Evolutionary conservation across 2,888 invertebrate species (phyloP), one percentile per base, ranked within the genome.

Genomic region (Laspeyria flexula): DNA sequence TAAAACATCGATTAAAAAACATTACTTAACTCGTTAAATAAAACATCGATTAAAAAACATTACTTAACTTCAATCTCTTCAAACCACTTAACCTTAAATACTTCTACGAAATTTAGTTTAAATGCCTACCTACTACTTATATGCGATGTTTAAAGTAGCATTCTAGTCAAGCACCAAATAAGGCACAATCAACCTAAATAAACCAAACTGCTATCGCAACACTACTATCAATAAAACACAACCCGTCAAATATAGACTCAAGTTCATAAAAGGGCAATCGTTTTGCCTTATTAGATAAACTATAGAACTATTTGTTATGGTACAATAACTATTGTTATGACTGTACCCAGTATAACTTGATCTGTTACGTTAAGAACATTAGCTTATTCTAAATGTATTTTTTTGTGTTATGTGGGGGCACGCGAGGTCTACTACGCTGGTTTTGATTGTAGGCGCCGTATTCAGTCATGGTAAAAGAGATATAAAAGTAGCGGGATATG

Each of bases 231-330:
- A 65, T 65, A 49, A 52, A 18, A 47, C 25, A 57, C 59, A 59
- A 60, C 53, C 51, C 23, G 25, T 46, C 56, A 49, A 62, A 60
- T 57, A 60, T 57, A 47, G 62, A 40, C 12, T 11, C 40, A 30
- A 25, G 42, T 9, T 55, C 44, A 60, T 65, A 70, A 57, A 61
- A 55, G 48, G 41, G 35, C 54, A 55, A 64, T 65, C 54, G 59
- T 60, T 59, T 50, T 45, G 55, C 68, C 63, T 63, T 75, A 75
- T 73, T 65, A 63, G 59, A 60, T 55, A 55, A n/a, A 57, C 52
- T 63, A 54, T 53, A 55, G 47, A 53, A 56, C 58, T 56, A 62
- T 25, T 7, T 25, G 25, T 57, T 66, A 55, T 38, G 41, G 40
- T 57, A 65, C 54, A 56, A 50, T 48, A 47, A 40, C 65, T 50